Base-by-base conservation (phyloP, 2,888 invertebrate species). In the Ptilodon capucinus region DNA sequence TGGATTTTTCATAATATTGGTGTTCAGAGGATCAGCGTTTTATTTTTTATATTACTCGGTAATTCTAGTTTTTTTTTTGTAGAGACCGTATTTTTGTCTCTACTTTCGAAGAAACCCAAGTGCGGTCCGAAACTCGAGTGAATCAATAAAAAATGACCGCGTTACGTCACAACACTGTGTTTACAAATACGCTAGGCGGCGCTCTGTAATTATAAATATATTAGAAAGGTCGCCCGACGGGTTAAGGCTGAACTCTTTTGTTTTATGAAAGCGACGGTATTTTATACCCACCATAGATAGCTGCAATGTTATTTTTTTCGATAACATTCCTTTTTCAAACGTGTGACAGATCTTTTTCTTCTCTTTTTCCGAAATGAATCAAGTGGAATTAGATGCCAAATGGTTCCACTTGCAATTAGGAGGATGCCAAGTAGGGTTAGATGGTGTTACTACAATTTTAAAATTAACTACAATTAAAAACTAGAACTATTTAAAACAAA, bases 141-240 rank as follows among this genome's bases (percentile, higher is more conserved):
- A 36, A 36, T 36, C 14, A 17, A 42, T 63, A 70, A 71, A 60
- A 71, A 68, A 67, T 63, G 45, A 57, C 62, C 56, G 57, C 45
- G 54, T 64, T 38, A 80, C 84, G 81, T 84, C 84, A 85, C 74
- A 77, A 71, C 64, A 71, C 76, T 76, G 70, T 86, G 85, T 88
- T 87, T 87, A 88, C 87, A 81, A 81, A 82, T 80, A 78, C 71
- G 71, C 63, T 59, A 72, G 63, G 55, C 46, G 46, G 50, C 56
- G 47, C 36, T 56, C 63, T 86, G 76, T 86, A 91, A 91, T 91
- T 91, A 91, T 89, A 91, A 91, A 84, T 76, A 78, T 82, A 90
- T 91, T 89, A 91, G 88, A 79, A 78, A 77, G 90, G 87, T 89
- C 89, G 81, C 71, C 58, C 86, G 53, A 76, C 89, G 75, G 82